Conservation (phyloP, 2,888 invertebrate genomes). For the Coelopa pilipes region DNA sequence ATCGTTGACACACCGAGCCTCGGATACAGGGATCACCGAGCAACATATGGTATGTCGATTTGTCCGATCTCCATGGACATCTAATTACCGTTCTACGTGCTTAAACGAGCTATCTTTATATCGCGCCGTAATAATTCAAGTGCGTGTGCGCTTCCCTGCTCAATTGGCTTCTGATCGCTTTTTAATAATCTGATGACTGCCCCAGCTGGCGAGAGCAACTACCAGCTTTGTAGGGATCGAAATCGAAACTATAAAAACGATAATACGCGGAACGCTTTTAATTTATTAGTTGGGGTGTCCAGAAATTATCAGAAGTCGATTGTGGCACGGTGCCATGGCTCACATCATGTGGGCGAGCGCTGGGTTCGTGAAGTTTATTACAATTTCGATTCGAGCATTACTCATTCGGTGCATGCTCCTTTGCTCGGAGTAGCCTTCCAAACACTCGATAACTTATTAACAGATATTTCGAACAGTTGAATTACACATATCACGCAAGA, state of each 20-base stretch:
- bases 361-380: too few relatives aligned
- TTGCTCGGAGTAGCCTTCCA: background rate
- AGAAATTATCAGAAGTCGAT: conserved; percentile 2
- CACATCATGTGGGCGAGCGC: background rate
- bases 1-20: background rate
- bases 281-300: background rate
- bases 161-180: conserved; percentile 21
- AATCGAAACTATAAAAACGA: conserved; percentile 4
- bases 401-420: background rate
- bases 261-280: background rate
- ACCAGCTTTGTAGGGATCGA: background rate
- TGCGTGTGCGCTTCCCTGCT: background rate
- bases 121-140: conserved; percentile 3
- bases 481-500: background rate
- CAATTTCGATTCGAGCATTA: background rate
- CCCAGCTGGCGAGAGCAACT: background rate
- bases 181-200: conserved; percentile 23
- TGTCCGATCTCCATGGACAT: background rate
- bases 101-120: background rate
- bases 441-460: background rate
- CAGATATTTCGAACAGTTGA: background rate
- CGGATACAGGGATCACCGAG: background rate
- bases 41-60: background rate
- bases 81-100: conserved; percentile 11
- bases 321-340: background rate